Evolutionary conservation across 1,140 invertebrate genomes (phyloP).

Genomic region (Zaprionus vittiger): DNA sequence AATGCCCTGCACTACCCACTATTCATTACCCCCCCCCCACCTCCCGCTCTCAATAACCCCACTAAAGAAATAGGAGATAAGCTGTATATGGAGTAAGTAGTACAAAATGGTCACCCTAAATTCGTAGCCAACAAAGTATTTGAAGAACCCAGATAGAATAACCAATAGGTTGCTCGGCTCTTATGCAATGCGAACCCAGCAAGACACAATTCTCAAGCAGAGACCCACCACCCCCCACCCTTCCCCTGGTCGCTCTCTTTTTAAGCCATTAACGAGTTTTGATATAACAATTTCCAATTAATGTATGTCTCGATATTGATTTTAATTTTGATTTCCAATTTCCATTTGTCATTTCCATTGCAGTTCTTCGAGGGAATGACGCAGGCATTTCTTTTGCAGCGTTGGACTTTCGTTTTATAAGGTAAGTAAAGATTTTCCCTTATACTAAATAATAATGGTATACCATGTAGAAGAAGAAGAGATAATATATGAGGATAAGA

Average conservation of each 20-base stretch:
- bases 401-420: slow-evolving; percentile 84
- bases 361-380: slow-evolving; percentile 82
- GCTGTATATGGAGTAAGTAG: slow-evolving; percentile 37
- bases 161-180: slow-evolving; percentile 12
- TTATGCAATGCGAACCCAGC: slow-evolving; percentile 23
- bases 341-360: slow-evolving; percentile 1
- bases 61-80: slow-evolving; percentile 43
- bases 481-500: neutral
- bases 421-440: slow-evolving; percentile 52
- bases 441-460: neutral
- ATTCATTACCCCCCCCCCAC: neutral
- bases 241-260: neutral
- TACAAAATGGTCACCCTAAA: slow-evolving; percentile 37
- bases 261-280: neutral
- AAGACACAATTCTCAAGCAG: slow-evolving; percentile 1
- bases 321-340: neutral
- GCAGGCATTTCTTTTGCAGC: slow-evolving; percentile 85
- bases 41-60: neutral
- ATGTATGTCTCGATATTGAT: neutral
- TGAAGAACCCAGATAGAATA: slow-evolving; percentile 26
- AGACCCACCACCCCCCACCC: neutral
- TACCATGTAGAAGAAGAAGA: neutral
- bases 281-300: neutral
- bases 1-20: neutral
- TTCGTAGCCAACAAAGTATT: slow-evolving; percentile 20